Evolutionary conservation across 2,888 invertebrate genomes (phyloP), one percentile per base, ranked within the genome.

Genomic region (Aphodius granarius): DNA sequence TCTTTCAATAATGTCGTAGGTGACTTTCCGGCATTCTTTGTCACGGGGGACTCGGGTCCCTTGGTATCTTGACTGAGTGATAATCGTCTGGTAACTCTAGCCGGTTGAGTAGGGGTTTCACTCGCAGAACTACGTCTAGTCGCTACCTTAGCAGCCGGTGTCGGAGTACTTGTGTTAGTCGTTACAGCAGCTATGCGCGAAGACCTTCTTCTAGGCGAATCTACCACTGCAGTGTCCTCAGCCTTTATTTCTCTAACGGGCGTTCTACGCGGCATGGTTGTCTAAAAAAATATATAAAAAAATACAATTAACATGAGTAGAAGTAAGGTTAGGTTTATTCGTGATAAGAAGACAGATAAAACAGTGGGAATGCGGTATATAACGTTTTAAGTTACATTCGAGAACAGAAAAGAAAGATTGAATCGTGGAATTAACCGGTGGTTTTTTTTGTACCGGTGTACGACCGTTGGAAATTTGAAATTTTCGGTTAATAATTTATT

Each of bases 81-180:
- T 13, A 75, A 65, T 63, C 79, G 76, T 73, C 76, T 78, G 0
- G 75, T 73, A 23, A 75, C 22, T 75, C 76, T 77, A 5, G 73
- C 78, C 19, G 78, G 75, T 0, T 75, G 20, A 9, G 71, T 19
- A 18, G 66, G 73, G 20, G 75, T 74, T 16, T 22, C 70, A 22
- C 75, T 73, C n/a, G 77, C 77, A 6, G 81, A 81, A 65, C 74
- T 68, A 20, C 80, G 76, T 65, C 80, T 75, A 21, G 75, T 66
- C 71, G 75, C 63, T 62, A 74, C 72, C 74, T 76, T 77, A 16
- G 77, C 71, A 19, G 70, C 76, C 64, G 78, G 75, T 13, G 66
- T 75, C 68, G 77, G 74, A 22, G 76, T 72, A 65, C 64, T 73
- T 1, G 65, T 68, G 65, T 17, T 65, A 20, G 75, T 71, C n/a